Conservation (phyloP, 2,797 vertebrate species). For the Ammospiza maritima region DNA sequence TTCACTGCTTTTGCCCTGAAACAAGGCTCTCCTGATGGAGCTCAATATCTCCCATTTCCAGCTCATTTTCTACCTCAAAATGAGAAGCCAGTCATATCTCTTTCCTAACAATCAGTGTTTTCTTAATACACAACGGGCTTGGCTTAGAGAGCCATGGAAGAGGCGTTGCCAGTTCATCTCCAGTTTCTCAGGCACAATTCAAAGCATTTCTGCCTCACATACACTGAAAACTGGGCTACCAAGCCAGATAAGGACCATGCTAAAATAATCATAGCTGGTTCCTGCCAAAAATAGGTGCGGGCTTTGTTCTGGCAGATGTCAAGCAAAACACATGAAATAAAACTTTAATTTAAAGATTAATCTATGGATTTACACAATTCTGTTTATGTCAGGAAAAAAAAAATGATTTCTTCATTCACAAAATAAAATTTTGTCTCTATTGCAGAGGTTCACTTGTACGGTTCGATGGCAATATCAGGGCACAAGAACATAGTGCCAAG, state of each 20-base stretch:
- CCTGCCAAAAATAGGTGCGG: neutral
- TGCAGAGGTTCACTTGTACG: neutral
- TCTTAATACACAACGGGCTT: neutral
- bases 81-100: fast-evolving
- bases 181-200: neutral
- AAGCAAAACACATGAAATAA: neutral
- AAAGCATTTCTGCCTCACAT: neutral
- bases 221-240: neutral
- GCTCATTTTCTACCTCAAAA: neutral
- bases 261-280: neutral
- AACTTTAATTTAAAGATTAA: neutral
- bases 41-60: neutral
- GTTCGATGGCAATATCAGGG: neutral
- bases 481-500: neutral
- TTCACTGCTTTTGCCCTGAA: neutral
- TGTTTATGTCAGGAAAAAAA: neutral
- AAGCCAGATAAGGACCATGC: neutral
- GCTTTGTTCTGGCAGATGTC: neutral
- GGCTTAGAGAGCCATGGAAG: neutral
- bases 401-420: neutral
- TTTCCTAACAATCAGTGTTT: neutral
- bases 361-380: neutral
- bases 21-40: neutral
- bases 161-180: neutral
- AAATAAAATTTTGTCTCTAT: neutral